Conservation (phyloP, 2,888 invertebrate genomes). For the Masnerella sp. region DNA sequence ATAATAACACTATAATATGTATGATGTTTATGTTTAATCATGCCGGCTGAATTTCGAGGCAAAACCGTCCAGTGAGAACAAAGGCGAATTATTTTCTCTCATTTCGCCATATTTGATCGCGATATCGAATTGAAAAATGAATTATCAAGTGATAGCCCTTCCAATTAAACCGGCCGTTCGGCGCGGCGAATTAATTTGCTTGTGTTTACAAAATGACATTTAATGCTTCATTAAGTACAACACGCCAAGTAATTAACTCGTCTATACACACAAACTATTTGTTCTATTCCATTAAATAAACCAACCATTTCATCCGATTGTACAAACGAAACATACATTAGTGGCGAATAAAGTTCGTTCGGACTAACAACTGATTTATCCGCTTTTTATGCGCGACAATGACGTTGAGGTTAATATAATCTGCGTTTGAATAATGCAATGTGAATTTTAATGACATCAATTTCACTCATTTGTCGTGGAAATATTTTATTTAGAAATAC, state of each 20-base stretch:
- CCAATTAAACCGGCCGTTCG: neutral
- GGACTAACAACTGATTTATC: neutral
- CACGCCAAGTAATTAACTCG: constrained; percentile 11
- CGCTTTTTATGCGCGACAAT: too few relatives aligned
- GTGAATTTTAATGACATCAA: too few relatives aligned
- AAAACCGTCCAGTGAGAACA: too few relatives aligned
- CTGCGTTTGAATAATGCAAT: too few relatives aligned
- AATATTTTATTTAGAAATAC: neutral
- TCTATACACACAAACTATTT: constrained; percentile 17
- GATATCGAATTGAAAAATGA: neutral
- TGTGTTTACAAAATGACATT: constrained; percentile 31
- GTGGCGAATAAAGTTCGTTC: neutral
- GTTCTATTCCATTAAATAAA: constrained; percentile 33
- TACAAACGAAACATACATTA: constrained; percentile 16
- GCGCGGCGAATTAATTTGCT: constrained; percentile 22
- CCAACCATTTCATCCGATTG: constrained; percentile 2
- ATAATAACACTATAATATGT: too few relatives aligned
- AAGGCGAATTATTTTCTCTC: too few relatives aligned
- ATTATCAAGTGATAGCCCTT: neutral
- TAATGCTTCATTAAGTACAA: constrained; percentile 31
- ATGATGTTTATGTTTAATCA: too few relatives aligned
- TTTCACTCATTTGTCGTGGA: too few relatives aligned
- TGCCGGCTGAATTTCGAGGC: too few relatives aligned
- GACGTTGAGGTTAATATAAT: too few relatives aligned
- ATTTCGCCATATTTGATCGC: neutral